Conservation (phyloP, 2,888 invertebrate genomes). For the Andrena marginata region DNA sequence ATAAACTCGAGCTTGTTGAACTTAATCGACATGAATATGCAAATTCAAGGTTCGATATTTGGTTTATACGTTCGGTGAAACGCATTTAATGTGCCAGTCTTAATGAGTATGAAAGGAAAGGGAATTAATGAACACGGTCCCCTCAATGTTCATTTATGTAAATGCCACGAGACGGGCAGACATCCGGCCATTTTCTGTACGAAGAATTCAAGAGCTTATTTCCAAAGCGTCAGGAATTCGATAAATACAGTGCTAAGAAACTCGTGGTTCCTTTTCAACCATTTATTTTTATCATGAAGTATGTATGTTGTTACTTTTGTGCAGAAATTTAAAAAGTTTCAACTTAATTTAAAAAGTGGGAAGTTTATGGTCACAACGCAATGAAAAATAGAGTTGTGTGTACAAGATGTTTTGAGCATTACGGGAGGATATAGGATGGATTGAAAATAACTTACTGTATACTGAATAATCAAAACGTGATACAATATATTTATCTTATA, state of each 20-base stretch:
- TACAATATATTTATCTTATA: too few species aligned
- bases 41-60: background rate
- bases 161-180: slow-evolving; percentile 29
- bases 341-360: background rate
- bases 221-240: background rate
- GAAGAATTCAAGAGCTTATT: slow-evolving; percentile 12
- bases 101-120: slow-evolving; percentile 26
- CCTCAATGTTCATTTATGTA: slow-evolving; percentile 34
- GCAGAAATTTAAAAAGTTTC: background rate
- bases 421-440: background rate
- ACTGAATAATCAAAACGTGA: background rate
- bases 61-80: slow-evolving; percentile 15
- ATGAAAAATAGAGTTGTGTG: too few species aligned
- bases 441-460: background rate
- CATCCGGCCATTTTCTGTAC: slow-evolving; percentile 36
- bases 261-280: background rate
- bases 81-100: slow-evolving; percentile 14
- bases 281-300: background rate
- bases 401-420: too few species aligned
- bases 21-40: background rate
- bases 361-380: too few species aligned
- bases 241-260: background rate
- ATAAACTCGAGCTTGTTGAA: background rate
- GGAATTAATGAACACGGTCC: slow-evolving; percentile 35
- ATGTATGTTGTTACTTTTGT: background rate